Evolutionary conservation across 2,797 vertebrate species (phyloP).

Genomic region (Oreochromis mossambicus): DNA sequence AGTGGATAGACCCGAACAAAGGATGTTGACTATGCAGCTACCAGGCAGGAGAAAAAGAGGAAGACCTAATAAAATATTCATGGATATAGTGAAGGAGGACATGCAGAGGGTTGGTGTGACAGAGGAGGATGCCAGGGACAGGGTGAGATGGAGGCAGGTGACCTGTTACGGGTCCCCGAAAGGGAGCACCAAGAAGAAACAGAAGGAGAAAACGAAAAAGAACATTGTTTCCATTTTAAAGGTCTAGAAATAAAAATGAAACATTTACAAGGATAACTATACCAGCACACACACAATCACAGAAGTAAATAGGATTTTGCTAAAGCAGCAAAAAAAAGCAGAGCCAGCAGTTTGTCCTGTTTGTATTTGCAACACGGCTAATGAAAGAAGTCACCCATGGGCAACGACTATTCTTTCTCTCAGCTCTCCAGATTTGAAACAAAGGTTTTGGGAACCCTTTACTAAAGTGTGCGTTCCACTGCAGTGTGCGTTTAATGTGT

Average conservation of each 20-base stretch:
- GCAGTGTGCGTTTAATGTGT: not conserved
- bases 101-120: not conserved
- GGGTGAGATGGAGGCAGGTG: not conserved
- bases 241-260: not conserved
- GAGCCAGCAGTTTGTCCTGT: not conserved
- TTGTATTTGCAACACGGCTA: slow-evolving; percentile 9
- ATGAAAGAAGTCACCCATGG: slow-evolving; percentile 8
- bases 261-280: not conserved
- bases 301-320: not conserved
- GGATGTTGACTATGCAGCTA: not conserved
- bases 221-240: not conserved
- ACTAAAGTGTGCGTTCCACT: not conserved
- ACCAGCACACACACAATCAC: not conserved
- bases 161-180: not conserved
- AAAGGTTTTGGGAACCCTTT: slow-evolving; percentile 24
- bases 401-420: not conserved
- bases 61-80: not conserved
- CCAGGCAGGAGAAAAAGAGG: not conserved
- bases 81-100: not conserved
- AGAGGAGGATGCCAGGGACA: not conserved
- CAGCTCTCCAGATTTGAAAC: slow-evolving; percentile 9
- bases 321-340: slow-evolving; percentile 2
- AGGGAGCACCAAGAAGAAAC: not conserved
- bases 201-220: not conserved
- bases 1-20: not conserved